A percentile compares a stretch with the other conserved stretches of the same genome.
Evolutionary conservation across 2,113 vertebrate species (phyloP).

Genomic region (Leucosticte australis): DNA sequence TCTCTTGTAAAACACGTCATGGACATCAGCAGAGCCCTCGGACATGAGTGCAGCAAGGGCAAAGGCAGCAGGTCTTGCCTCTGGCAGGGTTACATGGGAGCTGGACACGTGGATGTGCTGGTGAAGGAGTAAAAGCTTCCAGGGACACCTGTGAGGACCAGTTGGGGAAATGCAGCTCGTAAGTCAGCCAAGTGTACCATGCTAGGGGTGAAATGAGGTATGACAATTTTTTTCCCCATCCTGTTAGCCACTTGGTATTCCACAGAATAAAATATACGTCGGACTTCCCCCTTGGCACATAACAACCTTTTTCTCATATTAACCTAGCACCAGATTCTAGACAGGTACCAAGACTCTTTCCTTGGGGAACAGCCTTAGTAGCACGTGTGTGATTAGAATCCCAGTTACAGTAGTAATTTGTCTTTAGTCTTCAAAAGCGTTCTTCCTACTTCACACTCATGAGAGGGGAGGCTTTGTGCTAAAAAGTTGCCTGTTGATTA

Average conservation of each 20-base stretch:
- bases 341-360: background rate
- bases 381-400: background rate
- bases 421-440: background rate
- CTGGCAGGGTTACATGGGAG: accelerated
- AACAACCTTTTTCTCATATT: background rate
- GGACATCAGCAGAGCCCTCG: background rate
- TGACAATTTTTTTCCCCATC: accelerated
- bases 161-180: accelerated
- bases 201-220: background rate
- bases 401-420: background rate
- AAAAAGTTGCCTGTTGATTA: background rate
- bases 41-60: background rate
- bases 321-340: background rate
- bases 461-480: accelerated
- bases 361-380: background rate
- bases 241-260: background rate
- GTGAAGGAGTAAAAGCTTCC: background rate
- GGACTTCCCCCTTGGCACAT: accelerated
- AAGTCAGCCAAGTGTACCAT: background rate
- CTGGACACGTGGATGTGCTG: accelerated
- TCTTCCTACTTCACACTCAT: background rate
- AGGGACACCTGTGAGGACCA: accelerated
- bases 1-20: background rate
- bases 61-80: background rate
- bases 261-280: background rate